Conservation (phyloP, 2,797 vertebrate genomes). For the Argya squamiceps region DNA sequence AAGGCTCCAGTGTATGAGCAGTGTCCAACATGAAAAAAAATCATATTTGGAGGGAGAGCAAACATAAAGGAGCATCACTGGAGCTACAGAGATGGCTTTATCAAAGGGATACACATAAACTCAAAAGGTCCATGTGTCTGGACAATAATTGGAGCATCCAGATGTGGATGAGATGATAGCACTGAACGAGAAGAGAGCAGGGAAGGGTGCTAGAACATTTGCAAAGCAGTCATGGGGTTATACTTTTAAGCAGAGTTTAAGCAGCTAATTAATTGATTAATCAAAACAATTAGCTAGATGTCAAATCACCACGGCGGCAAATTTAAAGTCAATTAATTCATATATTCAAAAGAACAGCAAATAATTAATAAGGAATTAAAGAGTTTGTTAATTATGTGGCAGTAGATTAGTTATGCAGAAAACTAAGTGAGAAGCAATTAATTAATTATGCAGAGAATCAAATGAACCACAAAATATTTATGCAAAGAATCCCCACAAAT, state of each 20-base stretch:
- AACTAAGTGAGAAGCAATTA: constrained; percentile 64
- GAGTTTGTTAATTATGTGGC: constrained; percentile 64
- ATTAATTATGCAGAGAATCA: constrained; percentile 66
- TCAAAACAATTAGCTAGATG: constrained; percentile 60
- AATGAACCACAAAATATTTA: constrained; percentile 68
- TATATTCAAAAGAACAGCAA: constrained; percentile 64
- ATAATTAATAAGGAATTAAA: constrained; percentile 65
- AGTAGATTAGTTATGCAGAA: constrained; percentile 63
- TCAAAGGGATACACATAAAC: not conserved
- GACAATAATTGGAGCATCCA: not conserved
- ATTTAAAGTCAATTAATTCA: constrained; percentile 65
- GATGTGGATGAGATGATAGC: not conserved
- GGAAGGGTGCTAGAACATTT: not conserved
- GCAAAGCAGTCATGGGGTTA: constrained; percentile 34
- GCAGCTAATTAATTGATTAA: constrained; percentile 64
- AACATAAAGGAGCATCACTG: not conserved
- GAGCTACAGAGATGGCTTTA: not conserved
- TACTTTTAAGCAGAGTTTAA: constrained; percentile 48
- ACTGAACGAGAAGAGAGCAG: not conserved
- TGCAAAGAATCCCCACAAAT: constrained; percentile 40
- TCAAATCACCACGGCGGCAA: constrained; percentile 47
- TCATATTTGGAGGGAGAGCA: not conserved
- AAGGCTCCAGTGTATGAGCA: not conserved
- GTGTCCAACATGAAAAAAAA: accelerated
- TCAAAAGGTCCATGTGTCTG: not conserved